Conservation (phyloP, 2,113 vertebrate species). For the Anhinga anhinga region DNA sequence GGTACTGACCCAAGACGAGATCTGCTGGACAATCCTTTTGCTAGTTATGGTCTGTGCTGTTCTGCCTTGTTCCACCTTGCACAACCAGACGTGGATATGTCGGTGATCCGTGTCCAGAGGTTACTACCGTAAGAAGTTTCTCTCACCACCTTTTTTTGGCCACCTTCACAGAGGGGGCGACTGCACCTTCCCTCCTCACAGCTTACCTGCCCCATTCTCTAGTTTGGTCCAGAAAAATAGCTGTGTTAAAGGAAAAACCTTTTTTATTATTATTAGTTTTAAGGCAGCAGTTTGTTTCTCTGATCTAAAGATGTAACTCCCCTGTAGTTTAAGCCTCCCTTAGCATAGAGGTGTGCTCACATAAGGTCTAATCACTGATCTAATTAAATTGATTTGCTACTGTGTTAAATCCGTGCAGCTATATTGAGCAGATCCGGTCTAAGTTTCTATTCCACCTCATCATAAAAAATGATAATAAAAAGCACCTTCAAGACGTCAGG, state of each 20-base stretch:
- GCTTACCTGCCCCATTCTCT: background rate
- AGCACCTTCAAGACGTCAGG: background rate
- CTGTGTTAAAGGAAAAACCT: background rate
- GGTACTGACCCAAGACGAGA: background rate
- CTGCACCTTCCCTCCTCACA: background rate
- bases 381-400: slow-evolving; percentile 42
- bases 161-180: background rate
- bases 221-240: background rate
- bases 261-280: background rate
- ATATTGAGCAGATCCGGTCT: background rate
- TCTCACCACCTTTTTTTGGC: background rate
- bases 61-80: background rate
- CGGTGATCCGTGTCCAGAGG: background rate
- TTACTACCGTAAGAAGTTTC: background rate
- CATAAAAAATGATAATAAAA: slow-evolving; percentile 2
- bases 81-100: background rate
- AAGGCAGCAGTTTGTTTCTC: background rate
- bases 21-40: background rate
- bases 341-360: background rate
- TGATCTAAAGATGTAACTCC: background rate
- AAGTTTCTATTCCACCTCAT: background rate
- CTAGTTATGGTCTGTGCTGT: background rate
- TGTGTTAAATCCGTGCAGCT: slow-evolving; percentile 27
- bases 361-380: slow-evolving; percentile 7
- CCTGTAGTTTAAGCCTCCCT: background rate